These are phyloP conservation scores for Ferrisia virgata DNA, from an alignment of 2,888 invertebrate species.

Conservation along the genomic window DNA sequence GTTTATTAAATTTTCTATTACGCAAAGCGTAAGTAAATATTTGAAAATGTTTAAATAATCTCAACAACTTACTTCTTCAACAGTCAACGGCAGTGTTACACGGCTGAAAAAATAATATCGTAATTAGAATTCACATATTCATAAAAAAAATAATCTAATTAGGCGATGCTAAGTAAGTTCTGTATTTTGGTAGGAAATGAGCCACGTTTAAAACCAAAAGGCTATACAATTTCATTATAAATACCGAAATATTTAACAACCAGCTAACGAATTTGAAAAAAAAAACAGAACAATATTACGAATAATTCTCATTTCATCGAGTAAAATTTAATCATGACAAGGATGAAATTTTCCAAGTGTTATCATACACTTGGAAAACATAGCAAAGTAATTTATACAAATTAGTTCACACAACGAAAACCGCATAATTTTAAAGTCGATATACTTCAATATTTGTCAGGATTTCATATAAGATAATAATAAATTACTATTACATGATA, in stretches of 20 bases:
- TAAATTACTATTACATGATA: not conserved
- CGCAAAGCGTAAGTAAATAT: not conserved
- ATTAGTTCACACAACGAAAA: not conserved
- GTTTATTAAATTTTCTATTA: not conserved
- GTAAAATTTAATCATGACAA: not conserved
- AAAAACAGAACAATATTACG: not conserved
- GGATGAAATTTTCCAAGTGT: not conserved
- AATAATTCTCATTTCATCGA: not conserved
- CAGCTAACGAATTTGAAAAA: not conserved
- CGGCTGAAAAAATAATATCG: constrained; percentile 57
- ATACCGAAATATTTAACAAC: not conserved
- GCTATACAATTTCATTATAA: not conserved
- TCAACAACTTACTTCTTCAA: constrained; percentile 83
- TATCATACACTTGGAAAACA: not conserved
- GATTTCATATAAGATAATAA: not conserved
- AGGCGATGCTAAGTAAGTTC: not conserved
- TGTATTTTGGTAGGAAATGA: not conserved
- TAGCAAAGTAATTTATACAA: not conserved
- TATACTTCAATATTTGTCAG: not conserved
- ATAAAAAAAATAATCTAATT: not conserved
- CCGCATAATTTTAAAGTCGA: not conserved
- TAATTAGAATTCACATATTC: not conserved
- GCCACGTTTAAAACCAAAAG: not conserved
- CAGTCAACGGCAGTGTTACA: constrained; percentile 90
- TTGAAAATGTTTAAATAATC: not conserved